Conservation (phyloP, 2,113 vertebrate genomes). For the Eulemur macaco region DNA sequence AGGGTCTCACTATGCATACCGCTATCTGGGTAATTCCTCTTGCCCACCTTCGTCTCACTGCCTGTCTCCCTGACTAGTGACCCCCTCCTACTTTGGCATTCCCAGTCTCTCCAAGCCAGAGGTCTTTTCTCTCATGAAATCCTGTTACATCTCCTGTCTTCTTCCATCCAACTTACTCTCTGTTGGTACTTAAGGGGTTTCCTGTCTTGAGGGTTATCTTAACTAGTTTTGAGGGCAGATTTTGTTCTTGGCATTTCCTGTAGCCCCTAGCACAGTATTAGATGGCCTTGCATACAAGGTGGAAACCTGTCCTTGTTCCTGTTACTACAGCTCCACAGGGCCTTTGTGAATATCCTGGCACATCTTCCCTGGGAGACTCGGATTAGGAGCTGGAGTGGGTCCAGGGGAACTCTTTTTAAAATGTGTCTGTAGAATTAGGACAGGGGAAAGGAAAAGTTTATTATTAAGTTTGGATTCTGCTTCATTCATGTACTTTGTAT, state of each 20-base stretch:
- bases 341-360: not conserved
- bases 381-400: not conserved
- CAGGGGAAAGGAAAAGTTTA: not conserved
- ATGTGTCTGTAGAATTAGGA: not conserved
- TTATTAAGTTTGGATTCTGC: not conserved
- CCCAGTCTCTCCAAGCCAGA: not conserved
- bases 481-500: not conserved
- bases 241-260: not conserved
- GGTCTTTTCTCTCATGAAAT: not conserved
- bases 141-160: not conserved
- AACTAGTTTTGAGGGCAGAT: not conserved
- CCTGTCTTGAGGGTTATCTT: not conserved
- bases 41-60: not conserved
- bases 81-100: not conserved
- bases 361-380: not conserved
- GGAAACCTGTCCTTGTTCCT: not conserved
- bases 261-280: not conserved
- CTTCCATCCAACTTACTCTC: not conserved
- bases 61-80: not conserved
- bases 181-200: not conserved
- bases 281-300: not conserved
- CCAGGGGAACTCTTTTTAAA: not conserved
- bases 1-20: not conserved
- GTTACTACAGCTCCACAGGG: rapidly evolving
- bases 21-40: no score